These are phyloP conservation scores for Bradypodion ventrale DNA, from an alignment of 2,797 vertebrate species.

Conservation along the genomic window DNA sequence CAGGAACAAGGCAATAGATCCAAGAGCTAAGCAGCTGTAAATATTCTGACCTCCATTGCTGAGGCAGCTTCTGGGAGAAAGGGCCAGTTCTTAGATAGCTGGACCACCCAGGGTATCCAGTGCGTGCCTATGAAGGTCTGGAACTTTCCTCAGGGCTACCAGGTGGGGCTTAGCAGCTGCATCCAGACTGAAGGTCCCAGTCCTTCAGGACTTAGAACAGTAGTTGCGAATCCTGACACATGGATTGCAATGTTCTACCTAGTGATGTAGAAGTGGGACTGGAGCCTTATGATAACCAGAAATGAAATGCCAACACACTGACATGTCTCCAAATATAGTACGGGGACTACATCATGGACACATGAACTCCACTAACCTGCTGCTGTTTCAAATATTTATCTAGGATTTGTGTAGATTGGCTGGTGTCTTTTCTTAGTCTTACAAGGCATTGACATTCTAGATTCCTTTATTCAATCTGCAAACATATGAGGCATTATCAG, in stretches of 20 bases:
- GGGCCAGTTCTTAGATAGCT: too few species aligned
- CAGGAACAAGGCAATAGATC: too few species aligned
- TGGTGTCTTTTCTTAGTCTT: not conserved
- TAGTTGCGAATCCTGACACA: too few species aligned
- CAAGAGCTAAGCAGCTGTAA: too few species aligned
- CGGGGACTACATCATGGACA: not conserved
- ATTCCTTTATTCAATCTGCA: constrained; percentile 12
- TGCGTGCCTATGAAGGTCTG: too few species aligned
- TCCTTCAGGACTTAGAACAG: too few species aligned
- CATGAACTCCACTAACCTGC: not conserved
- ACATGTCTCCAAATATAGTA: not conserved
- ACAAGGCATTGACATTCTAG: not conserved
- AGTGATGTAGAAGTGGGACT: not conserved
- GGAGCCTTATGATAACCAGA: not conserved
- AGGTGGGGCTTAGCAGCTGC: too few species aligned
- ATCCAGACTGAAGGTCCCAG: too few species aligned
- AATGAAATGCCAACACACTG: not conserved
- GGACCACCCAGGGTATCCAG: too few species aligned
- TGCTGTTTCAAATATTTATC: not conserved
- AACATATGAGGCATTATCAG: constrained; percentile 9
- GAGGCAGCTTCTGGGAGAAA: too few species aligned
- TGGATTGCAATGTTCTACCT: not conserved
- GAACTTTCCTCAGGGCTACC: too few species aligned
- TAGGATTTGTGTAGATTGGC: not conserved
- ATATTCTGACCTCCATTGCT: too few species aligned